Percentiles rank a stretch among this genome's conserved stretches.
phyloP scores from a whole-genome alignment of 2,888 invertebrate species.

The Himalopsyche kuldschensis region DNA sequence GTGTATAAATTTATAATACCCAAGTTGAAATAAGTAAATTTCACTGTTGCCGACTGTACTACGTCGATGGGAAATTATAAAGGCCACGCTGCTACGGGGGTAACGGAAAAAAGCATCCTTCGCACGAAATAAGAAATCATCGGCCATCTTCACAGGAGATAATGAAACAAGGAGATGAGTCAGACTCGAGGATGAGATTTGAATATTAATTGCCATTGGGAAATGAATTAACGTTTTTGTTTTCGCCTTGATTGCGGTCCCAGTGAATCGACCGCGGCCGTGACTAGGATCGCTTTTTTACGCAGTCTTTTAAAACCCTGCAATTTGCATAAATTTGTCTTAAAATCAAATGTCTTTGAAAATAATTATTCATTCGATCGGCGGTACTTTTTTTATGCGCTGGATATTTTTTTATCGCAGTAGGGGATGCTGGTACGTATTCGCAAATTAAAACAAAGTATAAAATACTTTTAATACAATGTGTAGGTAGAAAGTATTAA shows the following conservation, averaged over 20 bases:
- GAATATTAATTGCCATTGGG: conserved; percentile 62
- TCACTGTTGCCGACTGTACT: conserved; percentile 14
- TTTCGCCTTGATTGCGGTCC: conserved; percentile 39
- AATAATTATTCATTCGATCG: neutral
- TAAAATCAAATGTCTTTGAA: conserved; percentile 12
- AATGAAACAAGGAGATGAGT: conserved; percentile 56
- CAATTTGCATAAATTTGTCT: conserved; percentile 38
- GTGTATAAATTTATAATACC: no score
- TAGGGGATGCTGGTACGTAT: neutral
- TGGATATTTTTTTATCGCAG: neutral
- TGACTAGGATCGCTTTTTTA: conserved; percentile 27
- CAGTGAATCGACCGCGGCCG: conserved; percentile 17
- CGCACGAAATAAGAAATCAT: conserved; percentile 37
- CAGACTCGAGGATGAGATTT: conserved; percentile 56
- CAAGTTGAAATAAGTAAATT: neutral
- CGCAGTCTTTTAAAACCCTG: conserved; percentile 31
- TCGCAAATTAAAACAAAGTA: neutral
- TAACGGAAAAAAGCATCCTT: conserved; percentile 32
- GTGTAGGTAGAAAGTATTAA: neutral
- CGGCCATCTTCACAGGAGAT: conserved; percentile 35
- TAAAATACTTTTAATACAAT: neutral
- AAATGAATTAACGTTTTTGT: conserved; percentile 56
- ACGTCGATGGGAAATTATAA: conserved; percentile 25
- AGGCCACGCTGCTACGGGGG: conserved; percentile 8
- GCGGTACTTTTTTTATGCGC: neutral